Percentiles rank a stretch among this genome's conserved stretches.
These are phyloP conservation scores for Callospermophilus lateralis DNA, from an alignment of 2,113 vertebrate species.

Conservation along the genomic window DNA sequence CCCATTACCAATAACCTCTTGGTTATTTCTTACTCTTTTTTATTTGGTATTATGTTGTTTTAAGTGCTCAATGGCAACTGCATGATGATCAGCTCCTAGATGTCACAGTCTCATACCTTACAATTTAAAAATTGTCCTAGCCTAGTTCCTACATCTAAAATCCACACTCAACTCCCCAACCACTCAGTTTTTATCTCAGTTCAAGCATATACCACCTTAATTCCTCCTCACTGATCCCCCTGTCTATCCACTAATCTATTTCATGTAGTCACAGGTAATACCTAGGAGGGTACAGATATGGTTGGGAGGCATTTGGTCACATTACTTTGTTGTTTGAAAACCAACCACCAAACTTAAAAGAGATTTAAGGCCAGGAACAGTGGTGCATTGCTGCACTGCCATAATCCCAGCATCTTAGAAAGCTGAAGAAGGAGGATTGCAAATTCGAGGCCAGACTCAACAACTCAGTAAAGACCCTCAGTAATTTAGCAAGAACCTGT, in stretches of 20 bases:
- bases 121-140: background rate
- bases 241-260: background rate
- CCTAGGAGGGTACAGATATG: background rate
- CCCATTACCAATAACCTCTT: background rate
- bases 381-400: no score
- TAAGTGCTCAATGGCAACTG: background rate
- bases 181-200: background rate
- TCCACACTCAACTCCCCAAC: background rate
- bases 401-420: no score
- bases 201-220: background rate
- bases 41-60: background rate
- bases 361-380: background rate
- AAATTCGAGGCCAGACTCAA: no score
- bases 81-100: background rate
- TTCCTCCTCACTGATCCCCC: background rate
- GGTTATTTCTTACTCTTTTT: background rate
- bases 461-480: no score
- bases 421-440: no score
- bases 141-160: background rate
- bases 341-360: background rate
- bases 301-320: background rate
- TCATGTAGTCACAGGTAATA: background rate
- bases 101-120: background rate
- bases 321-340: slow-evolving; percentile 14
- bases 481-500: no score